Conservation (phyloP, 2,888 invertebrate species). For the Hesperia comma region DNA sequence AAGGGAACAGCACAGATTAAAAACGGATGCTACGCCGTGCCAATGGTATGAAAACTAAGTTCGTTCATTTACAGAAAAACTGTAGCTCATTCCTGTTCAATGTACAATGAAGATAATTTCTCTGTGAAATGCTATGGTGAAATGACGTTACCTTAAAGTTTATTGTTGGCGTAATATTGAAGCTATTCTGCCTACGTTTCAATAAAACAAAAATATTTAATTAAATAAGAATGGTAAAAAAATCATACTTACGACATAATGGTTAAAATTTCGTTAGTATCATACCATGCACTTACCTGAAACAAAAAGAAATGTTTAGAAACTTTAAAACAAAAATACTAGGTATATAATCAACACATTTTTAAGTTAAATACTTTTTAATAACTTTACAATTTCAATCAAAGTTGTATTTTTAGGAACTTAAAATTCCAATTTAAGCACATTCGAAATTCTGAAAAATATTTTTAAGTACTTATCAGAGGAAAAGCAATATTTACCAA, state of each 20-base stretch:
- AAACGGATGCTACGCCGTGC: conserved; percentile 1
- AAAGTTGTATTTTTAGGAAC: too few relatives aligned
- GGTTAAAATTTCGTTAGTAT: conserved; percentile 8
- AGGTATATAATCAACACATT: not conserved
- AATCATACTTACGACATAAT: conserved; percentile 24
- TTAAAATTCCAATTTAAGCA: conserved; percentile 19
- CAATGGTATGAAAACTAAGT: conserved; percentile 7
- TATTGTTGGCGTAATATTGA: not conserved
- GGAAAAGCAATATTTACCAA: not conserved
- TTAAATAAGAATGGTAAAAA: too few relatives aligned
- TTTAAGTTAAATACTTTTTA: too few relatives aligned
- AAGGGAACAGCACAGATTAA: conserved; percentile 3
- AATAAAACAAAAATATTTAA: too few relatives aligned
- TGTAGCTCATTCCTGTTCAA: conserved; percentile 3
- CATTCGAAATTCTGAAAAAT: not conserved
- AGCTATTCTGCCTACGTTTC: too few relatives aligned
- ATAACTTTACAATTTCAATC: too few relatives aligned
- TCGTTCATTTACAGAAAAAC: conserved; percentile 11
- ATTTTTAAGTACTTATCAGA: not conserved
- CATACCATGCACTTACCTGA: conserved; percentile 44
- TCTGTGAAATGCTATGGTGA: too few relatives aligned
- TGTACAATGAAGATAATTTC: conserved; percentile 7
- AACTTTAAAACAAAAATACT: conserved; percentile 12
- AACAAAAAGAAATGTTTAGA: conserved; percentile 13
- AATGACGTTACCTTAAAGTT: not conserved